Conservation (phyloP, 2,113 vertebrate genomes). For the Zapornia atra region DNA sequence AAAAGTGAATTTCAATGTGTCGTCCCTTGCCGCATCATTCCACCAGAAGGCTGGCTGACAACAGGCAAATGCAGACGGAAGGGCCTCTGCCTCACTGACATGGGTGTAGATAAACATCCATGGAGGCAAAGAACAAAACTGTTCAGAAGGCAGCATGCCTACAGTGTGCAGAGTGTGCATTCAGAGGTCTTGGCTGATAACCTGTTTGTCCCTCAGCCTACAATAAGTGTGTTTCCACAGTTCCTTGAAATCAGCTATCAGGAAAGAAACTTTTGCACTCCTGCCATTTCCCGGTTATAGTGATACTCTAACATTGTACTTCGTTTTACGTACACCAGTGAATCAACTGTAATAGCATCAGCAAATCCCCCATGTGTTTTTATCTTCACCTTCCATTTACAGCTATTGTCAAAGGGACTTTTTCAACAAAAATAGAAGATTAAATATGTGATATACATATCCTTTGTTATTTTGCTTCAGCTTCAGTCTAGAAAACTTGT, state of each 20-base stretch:
- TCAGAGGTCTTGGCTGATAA: neutral
- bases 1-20: neutral
- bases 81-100: neutral
- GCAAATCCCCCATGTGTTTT: neutral
- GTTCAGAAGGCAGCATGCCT: neutral
- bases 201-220: neutral
- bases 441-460: neutral
- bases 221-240: neutral
- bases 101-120: fast-evolving
- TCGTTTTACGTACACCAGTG: neutral
- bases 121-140: neutral
- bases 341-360: neutral
- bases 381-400: neutral
- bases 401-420: neutral
- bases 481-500: neutral
- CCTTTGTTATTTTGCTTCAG: neutral
- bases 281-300: neutral
- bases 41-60: neutral
- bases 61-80: neutral
- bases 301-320: neutral
- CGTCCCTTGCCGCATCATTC: neutral
- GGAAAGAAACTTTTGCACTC: neutral
- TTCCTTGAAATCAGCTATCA: neutral
- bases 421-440: neutral
- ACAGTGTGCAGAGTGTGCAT: neutral